Base-by-base conservation (phyloP, 2,113 vertebrate genomes). In the Salvelinus sp. region DNA sequence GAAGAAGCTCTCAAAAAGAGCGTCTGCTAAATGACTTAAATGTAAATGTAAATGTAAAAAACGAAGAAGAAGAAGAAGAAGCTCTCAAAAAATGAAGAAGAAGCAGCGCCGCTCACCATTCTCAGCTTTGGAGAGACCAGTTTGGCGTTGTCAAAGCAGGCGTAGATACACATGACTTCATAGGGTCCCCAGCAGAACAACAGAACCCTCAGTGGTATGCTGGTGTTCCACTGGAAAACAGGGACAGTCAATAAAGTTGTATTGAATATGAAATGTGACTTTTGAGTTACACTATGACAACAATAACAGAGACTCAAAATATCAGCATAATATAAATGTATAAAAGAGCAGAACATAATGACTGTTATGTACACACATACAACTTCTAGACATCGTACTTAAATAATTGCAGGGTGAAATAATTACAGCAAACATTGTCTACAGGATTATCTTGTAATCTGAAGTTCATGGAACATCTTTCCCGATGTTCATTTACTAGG, bases 161-260 rank as follows among this genome's bases (percentile, higher is more conserved):
- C 95, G 0, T 94, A 97, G 57, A 95, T 82, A 14, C 96, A 96
- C 76, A 99, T 92, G 78, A 96, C 71, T 6, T 95, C 92, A 0
- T 98, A 98, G 1, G 96, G 97, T 3, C 96, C 96, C 97, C 97
- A 98, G 86, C 95, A 95, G 64, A 96, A 74, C 44, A 97, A 79
- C 92, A 98, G 76, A 0, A 90, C 92, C 89, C 94, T 95, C 90
- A 94, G 1, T 0, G 97, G 97, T 13, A 95, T 68, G 67, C 85
- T 88, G 30, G 95, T 96, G 79, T 95, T 98, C 85, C 98, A 96
- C 97, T 99, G 83, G n/a, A 85, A 78, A 82, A 85, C 83, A 78
- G 10, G 0, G 38, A 44, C 9, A 79, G n/a, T 18, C 50, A 54
- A 18, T 50, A 70, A 13, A 69, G 23, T 44, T 44, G 38, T 44